Conservation (phyloP, 2,797 vertebrate species). For the Myotis daubentonii region DNA sequence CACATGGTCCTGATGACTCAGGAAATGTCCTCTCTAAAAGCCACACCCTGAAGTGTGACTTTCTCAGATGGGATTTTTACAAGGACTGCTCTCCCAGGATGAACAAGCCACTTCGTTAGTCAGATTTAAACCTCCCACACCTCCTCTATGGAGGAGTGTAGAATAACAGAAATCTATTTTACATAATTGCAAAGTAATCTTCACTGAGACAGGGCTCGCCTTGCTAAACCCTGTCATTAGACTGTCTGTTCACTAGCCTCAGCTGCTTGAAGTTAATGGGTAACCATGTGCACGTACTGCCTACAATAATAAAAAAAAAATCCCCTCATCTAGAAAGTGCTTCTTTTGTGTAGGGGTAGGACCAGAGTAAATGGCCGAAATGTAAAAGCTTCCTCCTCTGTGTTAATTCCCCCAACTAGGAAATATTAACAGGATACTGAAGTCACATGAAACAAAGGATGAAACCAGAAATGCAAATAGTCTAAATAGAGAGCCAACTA, state of each 20-base stretch:
- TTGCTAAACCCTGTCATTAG: neutral
- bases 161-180: neutral
- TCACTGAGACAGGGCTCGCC: neutral
- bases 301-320: neutral
- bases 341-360: slow-evolving; percentile 39
- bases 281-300: neutral
- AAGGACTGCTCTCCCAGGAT: neutral
- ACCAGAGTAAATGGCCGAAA: slow-evolving; percentile 28
- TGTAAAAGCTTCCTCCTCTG: slow-evolving; percentile 30
- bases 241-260: neutral
- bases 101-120: neutral
- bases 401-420: slow-evolving; percentile 16
- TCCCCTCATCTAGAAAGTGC: neutral
- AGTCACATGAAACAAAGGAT: neutral
- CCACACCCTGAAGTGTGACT: neutral
- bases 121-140: neutral
- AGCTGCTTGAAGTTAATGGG: neutral
- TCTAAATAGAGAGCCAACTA: neutral
- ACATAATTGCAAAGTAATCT: too few species aligned
- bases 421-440: slow-evolving; percentile 1
- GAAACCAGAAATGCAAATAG: neutral
- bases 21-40: neutral
- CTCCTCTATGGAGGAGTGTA: neutral
- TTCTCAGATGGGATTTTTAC: neutral
- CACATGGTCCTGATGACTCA: neutral